Base-by-base conservation (phyloP, 35 echinoderm and acorn worm genomes). In the Eucidaris tribuloides region DNA sequence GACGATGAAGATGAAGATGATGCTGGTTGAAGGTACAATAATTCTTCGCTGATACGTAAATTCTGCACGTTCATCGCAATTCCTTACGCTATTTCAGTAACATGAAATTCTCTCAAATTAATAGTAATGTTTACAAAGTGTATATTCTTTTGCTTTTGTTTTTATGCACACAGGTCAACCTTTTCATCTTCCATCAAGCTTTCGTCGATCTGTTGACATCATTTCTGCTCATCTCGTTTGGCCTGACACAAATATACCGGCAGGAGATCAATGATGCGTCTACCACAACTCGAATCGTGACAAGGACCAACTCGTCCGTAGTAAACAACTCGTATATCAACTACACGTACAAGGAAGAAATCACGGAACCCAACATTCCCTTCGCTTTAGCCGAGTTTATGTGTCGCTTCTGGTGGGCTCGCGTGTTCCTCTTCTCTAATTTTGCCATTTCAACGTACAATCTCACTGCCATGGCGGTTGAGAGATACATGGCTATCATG, bases 361-460 rank as follows among this genome's bases (percentile, higher is more conserved):
- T 74, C 35, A 42, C 19, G n/a, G 68, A 35, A 17, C 22, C 80
- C 31, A 24, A 61, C 48, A 29, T 74, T 22, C 14, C 68, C n/a
- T 33, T 62, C 31, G 29, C 62, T 0, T 31, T 59, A 0, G 89
- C 74, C 6, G 72, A 85, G 29, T 80, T 91, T 37, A 59, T 91
- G 40, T 91, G 89, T 46, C 38, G 83, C 1, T 70, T 91, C 3
- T 80, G 82, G 82, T 80, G 71, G 82, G 76, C 72, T 0, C 45
- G 82, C 3, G 85, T 85, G 31, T 79, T 79, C 24, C 76, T 91
- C 17, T 91, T 85, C 36, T 43, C 82, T 11, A 85, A 58, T 32
- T 91, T 91, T 29, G 76, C 62, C n/a, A 85, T 85, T 7, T 91
- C 89, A 17, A 77, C 82, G 7, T 85, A 77, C 57, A 91, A 91